A percentile compares a stretch with the other conserved stretches of the same genome.
Evolutionary conservation across 2,797 vertebrate species (phyloP).

Genomic region (Sebastes steindachneri): DNA sequence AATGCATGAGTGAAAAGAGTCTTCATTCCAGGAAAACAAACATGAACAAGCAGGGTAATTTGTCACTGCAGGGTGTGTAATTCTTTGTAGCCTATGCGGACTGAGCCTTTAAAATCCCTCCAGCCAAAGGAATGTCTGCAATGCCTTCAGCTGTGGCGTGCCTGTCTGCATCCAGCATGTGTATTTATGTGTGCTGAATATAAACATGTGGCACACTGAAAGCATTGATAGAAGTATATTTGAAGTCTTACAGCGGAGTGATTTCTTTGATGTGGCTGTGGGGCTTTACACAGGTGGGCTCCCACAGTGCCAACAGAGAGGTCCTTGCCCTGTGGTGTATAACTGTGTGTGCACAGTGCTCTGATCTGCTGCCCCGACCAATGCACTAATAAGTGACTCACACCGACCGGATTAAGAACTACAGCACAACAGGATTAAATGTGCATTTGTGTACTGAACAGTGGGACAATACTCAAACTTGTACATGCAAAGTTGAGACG

Average conservation of each 20-base stretch:
- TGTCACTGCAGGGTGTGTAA: constrained; percentile 16
- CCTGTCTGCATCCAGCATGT: constrained; percentile 38
- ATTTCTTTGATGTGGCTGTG: constrained; percentile 52
- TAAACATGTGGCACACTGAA: constrained; percentile 53
- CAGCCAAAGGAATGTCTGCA: constrained; percentile 51
- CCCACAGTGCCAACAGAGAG: constrained; percentile 12
- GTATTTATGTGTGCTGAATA: constrained; percentile 14
- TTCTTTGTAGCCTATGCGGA: neutral
- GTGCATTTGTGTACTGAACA: neutral
- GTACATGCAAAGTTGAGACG: neutral
- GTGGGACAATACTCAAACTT: neutral
- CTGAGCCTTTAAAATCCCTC: constrained; percentile 30
- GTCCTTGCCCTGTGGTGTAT: constrained; percentile 12
- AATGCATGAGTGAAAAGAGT: neutral
- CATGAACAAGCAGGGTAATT: constrained; percentile 7
- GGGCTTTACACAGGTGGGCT: constrained; percentile 61
- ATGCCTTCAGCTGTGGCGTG: constrained; percentile 40
- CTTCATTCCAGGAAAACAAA: constrained; percentile 9
- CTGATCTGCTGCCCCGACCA: constrained; percentile 31
- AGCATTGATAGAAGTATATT: constrained; percentile 50
- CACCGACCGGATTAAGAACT: neutral
- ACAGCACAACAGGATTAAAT: neutral
- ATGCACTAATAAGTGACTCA: neutral
- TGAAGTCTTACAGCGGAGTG: constrained; percentile 21
- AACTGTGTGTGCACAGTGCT: neutral